phyloP scores from a whole-genome alignment of 1,140 invertebrate genomes.

The Lucilia cuprina region DNA sequence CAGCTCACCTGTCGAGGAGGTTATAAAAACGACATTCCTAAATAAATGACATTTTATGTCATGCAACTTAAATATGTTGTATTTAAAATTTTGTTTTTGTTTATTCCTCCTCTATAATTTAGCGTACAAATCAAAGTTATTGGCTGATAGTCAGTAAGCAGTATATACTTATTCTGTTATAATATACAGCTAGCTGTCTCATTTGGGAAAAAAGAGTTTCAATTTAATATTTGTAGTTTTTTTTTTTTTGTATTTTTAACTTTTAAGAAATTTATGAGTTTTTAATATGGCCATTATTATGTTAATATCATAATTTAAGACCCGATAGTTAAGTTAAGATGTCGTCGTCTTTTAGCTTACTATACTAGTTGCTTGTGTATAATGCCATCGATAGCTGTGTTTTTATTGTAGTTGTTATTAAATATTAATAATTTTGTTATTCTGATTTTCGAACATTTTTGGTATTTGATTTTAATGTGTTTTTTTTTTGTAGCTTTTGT shows the following conservation, averaged over 20 bases:
- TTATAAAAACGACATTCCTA: neutral
- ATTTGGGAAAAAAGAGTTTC: too few relatives aligned
- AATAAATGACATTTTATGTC: neutral
- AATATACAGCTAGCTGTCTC: too few relatives aligned
- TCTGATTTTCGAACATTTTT: neutral
- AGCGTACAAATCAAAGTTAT: neutral
- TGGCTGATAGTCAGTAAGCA: neutral
- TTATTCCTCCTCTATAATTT: neutral
- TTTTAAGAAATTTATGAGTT: neutral
- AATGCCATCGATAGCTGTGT: too few relatives aligned
- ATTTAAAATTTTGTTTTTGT: neutral
- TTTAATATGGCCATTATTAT: conserved; percentile 8
- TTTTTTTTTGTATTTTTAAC: neutral
- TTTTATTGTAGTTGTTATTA: too few relatives aligned
- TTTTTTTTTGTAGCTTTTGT: neutral
- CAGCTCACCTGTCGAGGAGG: neutral
- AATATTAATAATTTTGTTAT: neutral
- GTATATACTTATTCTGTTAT: neutral
- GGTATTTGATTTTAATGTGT: neutral
- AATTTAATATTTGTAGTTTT: too few relatives aligned
- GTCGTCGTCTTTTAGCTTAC: neutral
- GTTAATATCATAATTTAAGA: conserved; percentile 2
- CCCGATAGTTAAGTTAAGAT: neutral
- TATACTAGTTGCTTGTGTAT: too few relatives aligned
- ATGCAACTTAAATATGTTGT: neutral